Conservation (phyloP, 2,888 invertebrate species). For the Nemotelus nigrinus region DNA sequence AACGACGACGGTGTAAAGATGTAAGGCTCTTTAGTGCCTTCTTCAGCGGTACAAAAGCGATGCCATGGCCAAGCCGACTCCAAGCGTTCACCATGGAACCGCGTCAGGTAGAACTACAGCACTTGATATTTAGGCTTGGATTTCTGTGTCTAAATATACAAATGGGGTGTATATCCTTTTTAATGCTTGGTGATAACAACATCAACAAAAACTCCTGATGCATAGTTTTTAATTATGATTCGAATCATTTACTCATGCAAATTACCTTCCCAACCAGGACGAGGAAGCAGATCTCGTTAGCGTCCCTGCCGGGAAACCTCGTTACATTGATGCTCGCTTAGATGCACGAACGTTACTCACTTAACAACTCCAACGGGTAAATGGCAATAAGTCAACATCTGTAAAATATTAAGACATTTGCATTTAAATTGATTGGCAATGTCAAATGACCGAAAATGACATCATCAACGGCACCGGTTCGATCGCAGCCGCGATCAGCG, state of each 20-base stretch:
- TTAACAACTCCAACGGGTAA: not conserved
- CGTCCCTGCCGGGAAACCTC: not conserved
- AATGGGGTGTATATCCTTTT: no score
- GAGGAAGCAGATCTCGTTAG: not conserved
- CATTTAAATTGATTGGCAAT: conserved; percentile 66
- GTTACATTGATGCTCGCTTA: not conserved
- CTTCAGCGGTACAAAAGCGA: not conserved
- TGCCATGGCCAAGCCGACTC: no score
- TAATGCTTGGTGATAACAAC: no score
- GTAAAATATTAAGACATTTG: conserved; percentile 59
- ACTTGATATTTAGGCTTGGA: no score
- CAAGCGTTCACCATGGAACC: no score
- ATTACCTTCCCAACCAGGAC: no score
- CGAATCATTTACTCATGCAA: no score
- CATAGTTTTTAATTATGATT: no score
- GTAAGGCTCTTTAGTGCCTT: not conserved
- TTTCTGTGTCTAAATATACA: no score
- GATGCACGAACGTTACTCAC: not conserved
- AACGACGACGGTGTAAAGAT: not conserved
- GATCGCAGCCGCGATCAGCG: not conserved
- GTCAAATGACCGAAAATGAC: conserved; percentile 62
- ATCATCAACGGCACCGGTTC: conserved; percentile 55
- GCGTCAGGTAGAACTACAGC: no score
- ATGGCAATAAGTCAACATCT: conserved; percentile 58
- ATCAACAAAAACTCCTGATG: no score